Percentiles rank a stretch among this genome's conserved stretches.
These are phyloP conservation scores for Gymnoscelis rufifasciata DNA, from an alignment of 2,888 invertebrate genomes.

Conservation along the genomic window DNA sequence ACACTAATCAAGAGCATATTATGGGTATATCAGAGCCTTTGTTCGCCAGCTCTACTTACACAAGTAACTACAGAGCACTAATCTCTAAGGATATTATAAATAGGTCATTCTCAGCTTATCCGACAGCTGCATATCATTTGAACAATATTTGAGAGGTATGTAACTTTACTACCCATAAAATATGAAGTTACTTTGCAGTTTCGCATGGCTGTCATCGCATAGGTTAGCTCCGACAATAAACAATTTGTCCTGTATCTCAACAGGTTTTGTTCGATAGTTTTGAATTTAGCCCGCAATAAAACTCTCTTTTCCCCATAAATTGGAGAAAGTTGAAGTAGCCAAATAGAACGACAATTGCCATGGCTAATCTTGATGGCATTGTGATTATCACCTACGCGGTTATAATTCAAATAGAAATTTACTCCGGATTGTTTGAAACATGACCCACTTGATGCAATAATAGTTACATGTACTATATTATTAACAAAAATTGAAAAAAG, in stretches of 20 bases:
- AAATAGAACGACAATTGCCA: slow-evolving; percentile 27
- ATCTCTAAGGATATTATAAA: not conserved
- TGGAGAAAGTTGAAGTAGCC: slow-evolving; percentile 29
- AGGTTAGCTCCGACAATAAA: slow-evolving; percentile 12
- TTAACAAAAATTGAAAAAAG: too few relatives aligned
- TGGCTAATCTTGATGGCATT: slow-evolving; percentile 27
- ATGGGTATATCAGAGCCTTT: slow-evolving; percentile 19
- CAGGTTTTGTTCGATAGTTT: slow-evolving; percentile 18
- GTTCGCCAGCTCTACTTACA: slow-evolving; percentile 9
- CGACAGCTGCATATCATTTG: slow-evolving; percentile 12
- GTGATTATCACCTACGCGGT: slow-evolving; percentile 24
- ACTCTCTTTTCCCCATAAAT: slow-evolving; percentile 27
- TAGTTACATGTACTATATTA: too few relatives aligned
- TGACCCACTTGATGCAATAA: too few relatives aligned
- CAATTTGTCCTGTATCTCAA: slow-evolving; percentile 17
- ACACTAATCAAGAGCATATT: slow-evolving; percentile 24
- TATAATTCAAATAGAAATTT: slow-evolving; percentile 21
- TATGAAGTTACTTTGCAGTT: not conserved
- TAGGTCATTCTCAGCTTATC: slow-evolving; percentile 16
- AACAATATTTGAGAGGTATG: slow-evolving; percentile 7
- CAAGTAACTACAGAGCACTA: not conserved
- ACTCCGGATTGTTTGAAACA: not conserved
- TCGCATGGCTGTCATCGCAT: slow-evolving; percentile 1
- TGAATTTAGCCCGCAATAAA: slow-evolving; percentile 24
- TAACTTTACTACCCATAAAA: slow-evolving; percentile 4